Evolutionary conservation across 2,113 vertebrate species (phyloP).

Genomic region (Boleophthalmus pectinirostris): DNA sequence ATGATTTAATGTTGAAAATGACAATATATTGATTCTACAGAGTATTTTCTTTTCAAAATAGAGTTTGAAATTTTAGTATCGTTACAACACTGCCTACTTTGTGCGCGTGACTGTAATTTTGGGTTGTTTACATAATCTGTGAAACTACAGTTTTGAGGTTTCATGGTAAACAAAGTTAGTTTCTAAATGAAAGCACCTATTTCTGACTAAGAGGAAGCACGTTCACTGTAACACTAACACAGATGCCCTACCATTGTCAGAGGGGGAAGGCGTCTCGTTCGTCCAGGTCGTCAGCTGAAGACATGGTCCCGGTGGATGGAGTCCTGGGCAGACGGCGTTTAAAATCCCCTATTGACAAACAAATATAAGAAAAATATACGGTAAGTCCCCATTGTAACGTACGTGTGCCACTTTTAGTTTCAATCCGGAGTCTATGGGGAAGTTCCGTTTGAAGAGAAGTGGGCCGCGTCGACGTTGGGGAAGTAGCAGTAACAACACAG

Average conservation of each 20-base stretch:
- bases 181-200: too few relatives aligned
- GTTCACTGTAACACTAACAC: too few relatives aligned
- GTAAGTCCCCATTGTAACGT: background rate
- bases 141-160: too few relatives aligned
- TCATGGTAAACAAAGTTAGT: too few relatives aligned
- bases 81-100: too few relatives aligned
- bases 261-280: conserved; percentile 92
- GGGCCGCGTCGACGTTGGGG: conserved; percentile 8
- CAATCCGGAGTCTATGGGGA: conserved; percentile 16
- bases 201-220: too few relatives aligned
- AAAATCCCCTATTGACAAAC: conserved; percentile 83
- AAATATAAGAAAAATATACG: background rate
- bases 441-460: background rate
- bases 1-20: too few relatives aligned
- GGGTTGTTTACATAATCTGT: too few relatives aligned
- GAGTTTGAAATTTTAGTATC: too few relatives aligned
- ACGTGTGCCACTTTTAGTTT: background rate
- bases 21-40: too few relatives aligned
- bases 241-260: conserved; percentile 83
- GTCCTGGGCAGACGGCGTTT: conserved; percentile 92
- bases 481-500: conserved; percentile 10
- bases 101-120: too few relatives aligned
- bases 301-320: conserved; percentile 97
- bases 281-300: conserved; percentile 97
- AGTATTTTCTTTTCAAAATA: too few relatives aligned